Conservation (phyloP, 2,113 vertebrate species). For the Capreolus pygargus region DNA sequence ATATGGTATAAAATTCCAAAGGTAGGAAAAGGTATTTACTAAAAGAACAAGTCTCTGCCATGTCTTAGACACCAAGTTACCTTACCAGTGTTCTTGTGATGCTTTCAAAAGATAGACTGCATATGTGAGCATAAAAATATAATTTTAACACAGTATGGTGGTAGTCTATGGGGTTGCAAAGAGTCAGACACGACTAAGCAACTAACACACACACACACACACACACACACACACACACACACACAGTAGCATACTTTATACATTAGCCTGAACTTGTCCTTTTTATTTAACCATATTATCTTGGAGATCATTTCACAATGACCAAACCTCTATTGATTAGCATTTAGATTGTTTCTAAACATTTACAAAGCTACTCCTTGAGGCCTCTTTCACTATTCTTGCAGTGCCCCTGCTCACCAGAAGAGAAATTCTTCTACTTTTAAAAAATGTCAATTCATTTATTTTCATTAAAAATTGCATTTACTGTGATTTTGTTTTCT, state of each 20-base stretch:
- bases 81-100: background rate
- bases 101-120: background rate
- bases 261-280: background rate
- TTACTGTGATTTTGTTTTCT: conserved; percentile 32
- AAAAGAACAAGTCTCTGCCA: background rate
- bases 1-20: background rate
- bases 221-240: too few species aligned
- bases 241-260: background rate
- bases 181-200: background rate
- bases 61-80: background rate
- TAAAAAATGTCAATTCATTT: background rate
- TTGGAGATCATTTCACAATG: conserved; percentile 29
- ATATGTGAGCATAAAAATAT: conserved; percentile 36
- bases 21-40: conserved; percentile 27
- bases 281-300: conserved; percentile 25
- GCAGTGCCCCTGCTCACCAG: background rate
- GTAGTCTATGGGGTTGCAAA: background rate
- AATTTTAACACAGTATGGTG: conserved; percentile 8
- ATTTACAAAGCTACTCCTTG: conserved; percentile 29
- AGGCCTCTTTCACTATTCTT: conserved; percentile 10
- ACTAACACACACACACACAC: background rate
- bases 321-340: background rate
- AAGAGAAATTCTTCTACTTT: background rate
- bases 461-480: conserved; percentile 31
- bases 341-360: conserved; percentile 28